These are phyloP conservation scores for Platichthys stellatus DNA, from an alignment of 2,113 vertebrate species.

Conservation along the genomic window DNA sequence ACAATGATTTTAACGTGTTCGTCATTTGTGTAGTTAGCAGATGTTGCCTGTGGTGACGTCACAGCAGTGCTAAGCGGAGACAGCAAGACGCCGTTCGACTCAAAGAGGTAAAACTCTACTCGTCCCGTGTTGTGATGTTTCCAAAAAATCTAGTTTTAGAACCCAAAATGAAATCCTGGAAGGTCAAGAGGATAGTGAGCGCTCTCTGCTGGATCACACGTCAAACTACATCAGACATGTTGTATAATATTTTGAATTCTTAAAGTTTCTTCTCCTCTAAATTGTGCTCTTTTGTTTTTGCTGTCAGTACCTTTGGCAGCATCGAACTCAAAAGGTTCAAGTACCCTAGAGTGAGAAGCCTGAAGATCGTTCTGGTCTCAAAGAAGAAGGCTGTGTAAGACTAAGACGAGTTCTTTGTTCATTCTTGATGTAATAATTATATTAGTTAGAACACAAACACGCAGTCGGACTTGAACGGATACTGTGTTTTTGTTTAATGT, in stretches of 20 bases:
- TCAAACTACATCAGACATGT: no score
- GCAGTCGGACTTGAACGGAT: no score
- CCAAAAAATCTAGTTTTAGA: no score
- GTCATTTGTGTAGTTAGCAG: constrained; percentile 85
- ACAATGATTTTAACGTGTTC: not conserved
- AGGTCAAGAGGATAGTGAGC: no score
- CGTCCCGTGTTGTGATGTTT: no score
- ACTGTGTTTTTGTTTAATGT: not conserved
- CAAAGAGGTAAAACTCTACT: constrained; percentile 77
- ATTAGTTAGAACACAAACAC: no score
- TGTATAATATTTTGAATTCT: not conserved
- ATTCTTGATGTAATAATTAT: no score
- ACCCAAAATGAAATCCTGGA: no score
- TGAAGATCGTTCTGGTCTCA: constrained; percentile 84
- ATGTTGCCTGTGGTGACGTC: constrained; percentile 84
- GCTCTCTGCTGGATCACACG: no score
- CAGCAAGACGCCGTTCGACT: constrained; percentile 71
- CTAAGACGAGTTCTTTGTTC: no score
- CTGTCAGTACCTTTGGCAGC: constrained; percentile 83
- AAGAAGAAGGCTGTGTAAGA: constrained; percentile 61
- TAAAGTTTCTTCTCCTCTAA: not conserved
- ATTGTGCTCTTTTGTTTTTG: not conserved
- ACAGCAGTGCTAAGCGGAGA: constrained; percentile 88
- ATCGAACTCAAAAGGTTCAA: constrained; percentile 83
- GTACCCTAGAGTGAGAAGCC: constrained; percentile 66